Evolutionary conservation across 37 sponge, comb jelly and placozoan genomes (phyloP), one percentile per base, ranked within the genome.

Genomic region (Geodia barretti): DNA sequence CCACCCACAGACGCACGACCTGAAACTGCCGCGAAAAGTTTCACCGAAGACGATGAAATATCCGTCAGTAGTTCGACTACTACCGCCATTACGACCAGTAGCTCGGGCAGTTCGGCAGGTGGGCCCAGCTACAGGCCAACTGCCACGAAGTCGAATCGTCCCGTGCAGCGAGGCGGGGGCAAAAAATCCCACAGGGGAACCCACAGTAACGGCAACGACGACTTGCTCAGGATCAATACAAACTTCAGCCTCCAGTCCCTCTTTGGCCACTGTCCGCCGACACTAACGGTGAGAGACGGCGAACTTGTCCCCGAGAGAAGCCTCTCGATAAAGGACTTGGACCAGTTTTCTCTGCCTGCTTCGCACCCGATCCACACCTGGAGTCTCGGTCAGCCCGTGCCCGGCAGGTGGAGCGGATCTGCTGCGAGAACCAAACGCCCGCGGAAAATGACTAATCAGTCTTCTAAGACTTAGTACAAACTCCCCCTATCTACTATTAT

Each of bases 241-340:
- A 70, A 59, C 43, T 71, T 77, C 30, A 65, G n/a, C 26, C 74
- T 80, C 41, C 71, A 74, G 1, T 34, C 63, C 5, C 20, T 87
- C 25, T 80, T 80, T 28, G 33, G 75, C 37, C 67, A 1, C 41
- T 68, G 66, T 41, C 81, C 81, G 39, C 86, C 87, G 0, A 75
- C 64, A 33, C 60, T 87, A 3, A 62, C 66, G 4, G 66, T 87
- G 35, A 54, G 23, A 0, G 70, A 87, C 42, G 87, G 76, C 0
- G 81, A 87, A 54, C 76, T 87, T n/a, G 33, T 37, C 7, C 87
- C 87, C 20, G 87, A 68, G 39, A 32, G 68, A 11, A 73, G 75
- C 29, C 76, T 87, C 23, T 87, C 87, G 2, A 23, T 87, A 29
- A 74, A 79, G 26, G 62, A 60, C 2, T 30, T 64, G 21, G 83